These are phyloP conservation scores for Amphimallon solstitiale DNA, from an alignment of 2,888 invertebrate species.

Conservation along the genomic window DNA sequence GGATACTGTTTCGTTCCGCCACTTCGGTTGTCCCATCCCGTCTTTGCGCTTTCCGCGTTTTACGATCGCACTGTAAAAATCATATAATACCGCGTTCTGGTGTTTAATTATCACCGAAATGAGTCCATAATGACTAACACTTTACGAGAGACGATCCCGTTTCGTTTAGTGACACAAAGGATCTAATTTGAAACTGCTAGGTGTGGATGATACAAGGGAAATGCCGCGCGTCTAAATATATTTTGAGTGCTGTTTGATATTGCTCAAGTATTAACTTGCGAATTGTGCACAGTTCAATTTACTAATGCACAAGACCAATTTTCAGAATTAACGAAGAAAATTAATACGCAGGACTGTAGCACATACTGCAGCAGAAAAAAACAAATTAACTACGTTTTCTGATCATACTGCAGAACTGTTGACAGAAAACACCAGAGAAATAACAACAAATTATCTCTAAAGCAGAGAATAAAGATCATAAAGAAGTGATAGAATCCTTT, in stretches of 20 bases:
- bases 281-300: too few species aligned
- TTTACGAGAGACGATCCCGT: conserved; percentile 5
- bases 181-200: conserved; percentile 2
- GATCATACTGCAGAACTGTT: too few species aligned
- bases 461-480: too few species aligned
- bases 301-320: too few species aligned
- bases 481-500: too few species aligned
- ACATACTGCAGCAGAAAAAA: too few species aligned
- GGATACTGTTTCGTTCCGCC: neutral
- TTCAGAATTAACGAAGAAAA: too few species aligned
- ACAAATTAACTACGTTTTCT: too few species aligned
- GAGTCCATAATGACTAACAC: conserved; percentile 9
- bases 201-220: conserved; percentile 8
- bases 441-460: too few species aligned
- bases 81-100: conserved; percentile 12
- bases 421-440: too few species aligned
- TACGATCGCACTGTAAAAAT: conserved; percentile 13
- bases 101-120: conserved; percentile 25
- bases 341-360: too few species aligned
- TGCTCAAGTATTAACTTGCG: neutral
- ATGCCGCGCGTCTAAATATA: neutral
- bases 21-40: neutral
- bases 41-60: conserved; percentile 17
- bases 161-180: conserved; percentile 1
- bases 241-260: neutral